phyloP scores from a whole-genome alignment of 2,113 vertebrate species.

The Pelecanoides urinatrix region DNA sequence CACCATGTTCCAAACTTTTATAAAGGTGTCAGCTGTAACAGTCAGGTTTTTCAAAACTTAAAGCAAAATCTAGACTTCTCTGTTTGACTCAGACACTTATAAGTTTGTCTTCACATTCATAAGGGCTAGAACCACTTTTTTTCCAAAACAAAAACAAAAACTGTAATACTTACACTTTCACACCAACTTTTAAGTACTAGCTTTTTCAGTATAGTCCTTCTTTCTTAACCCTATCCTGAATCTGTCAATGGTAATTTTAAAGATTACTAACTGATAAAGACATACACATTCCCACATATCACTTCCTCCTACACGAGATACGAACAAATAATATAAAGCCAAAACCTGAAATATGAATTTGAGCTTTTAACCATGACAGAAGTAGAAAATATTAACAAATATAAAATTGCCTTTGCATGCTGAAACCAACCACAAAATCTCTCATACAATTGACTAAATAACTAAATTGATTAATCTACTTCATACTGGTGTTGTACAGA shows the following conservation, averaged over 20 bases:
- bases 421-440: not conserved
- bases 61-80: not conserved
- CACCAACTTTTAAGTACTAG: not conserved
- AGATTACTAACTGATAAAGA: not conserved
- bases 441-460: not conserved
- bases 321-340: not conserved
- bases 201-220: not conserved
- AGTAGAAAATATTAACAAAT: not conserved
- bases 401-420: not conserved
- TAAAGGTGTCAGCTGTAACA: not conserved
- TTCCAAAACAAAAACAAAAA: not conserved
- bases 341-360: not conserved
- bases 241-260: not conserved
- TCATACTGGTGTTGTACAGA: not conserved
- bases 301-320: not conserved
- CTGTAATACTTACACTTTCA: not conserved
- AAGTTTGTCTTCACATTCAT: not conserved
- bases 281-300: not conserved
- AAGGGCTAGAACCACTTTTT: not conserved
- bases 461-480: not conserved
- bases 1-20: not conserved
- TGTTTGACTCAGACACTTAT: not conserved
- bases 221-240: not conserved
- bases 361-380: not conserved
- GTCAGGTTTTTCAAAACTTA: not conserved